Percentiles rank a stretch among this genome's conserved stretches.
Evolutionary conservation across 2,113 vertebrate species (phyloP).

Genomic region (Notechis scutatus): DNA sequence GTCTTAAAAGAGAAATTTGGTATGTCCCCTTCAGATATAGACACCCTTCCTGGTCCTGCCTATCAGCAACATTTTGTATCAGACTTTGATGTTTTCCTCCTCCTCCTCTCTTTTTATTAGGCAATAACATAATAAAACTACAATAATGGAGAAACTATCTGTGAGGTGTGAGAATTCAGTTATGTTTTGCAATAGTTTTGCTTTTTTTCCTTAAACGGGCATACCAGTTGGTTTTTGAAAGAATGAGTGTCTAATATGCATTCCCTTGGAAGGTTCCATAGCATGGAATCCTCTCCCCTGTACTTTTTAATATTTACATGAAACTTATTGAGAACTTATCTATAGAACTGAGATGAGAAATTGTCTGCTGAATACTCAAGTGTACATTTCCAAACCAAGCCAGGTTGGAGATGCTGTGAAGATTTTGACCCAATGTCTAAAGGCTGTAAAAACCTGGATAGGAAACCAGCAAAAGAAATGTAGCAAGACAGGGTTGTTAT

Average conservation of each 20-base stretch:
- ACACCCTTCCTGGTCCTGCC: background rate
- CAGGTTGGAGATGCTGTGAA: background rate
- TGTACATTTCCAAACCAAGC: background rate
- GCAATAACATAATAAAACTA: background rate
- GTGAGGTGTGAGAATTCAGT: background rate
- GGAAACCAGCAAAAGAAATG: no score
- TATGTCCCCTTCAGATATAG: background rate
- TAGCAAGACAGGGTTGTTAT: background rate
- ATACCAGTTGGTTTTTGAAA: background rate
- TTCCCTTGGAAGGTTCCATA: background rate
- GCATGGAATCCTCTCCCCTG: background rate
- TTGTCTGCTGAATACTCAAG: background rate
- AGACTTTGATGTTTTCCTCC: background rate
- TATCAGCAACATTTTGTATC: background rate
- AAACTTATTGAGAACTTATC: background rate
- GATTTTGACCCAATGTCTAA: background rate
- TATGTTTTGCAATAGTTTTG: background rate
- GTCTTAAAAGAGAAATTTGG: background rate
- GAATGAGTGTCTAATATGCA: background rate
- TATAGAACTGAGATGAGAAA: background rate
- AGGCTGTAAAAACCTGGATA: background rate
- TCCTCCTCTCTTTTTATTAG: background rate
- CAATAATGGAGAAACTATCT: background rate
- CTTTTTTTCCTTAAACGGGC: background rate
- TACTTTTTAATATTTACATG: background rate